A percentile compares a stretch with the other conserved stretches of the same genome.
phyloP scores from a whole-genome alignment of 2,888 invertebrate genomes.

The Autographa gamma region DNA sequence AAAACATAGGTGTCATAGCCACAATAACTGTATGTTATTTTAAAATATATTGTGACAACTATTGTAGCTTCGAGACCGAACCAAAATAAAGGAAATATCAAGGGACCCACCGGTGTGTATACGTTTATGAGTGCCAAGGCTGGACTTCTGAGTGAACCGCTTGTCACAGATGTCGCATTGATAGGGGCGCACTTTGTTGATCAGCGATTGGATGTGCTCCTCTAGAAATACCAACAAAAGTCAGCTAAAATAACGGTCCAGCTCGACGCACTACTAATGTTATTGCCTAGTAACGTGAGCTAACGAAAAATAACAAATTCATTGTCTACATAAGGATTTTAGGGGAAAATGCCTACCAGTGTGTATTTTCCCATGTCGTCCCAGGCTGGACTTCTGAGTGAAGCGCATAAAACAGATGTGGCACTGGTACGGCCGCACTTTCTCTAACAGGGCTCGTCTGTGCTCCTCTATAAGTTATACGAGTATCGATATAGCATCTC shows the following conservation, averaged over 20 bases:
- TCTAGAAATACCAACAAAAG: slow-evolving; percentile 89
- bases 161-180: slow-evolving; percentile 94
- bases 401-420: slow-evolving; percentile 92
- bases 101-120: slow-evolving; percentile 92
- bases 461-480: slow-evolving; percentile 89
- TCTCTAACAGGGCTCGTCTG: slow-evolving; percentile 90
- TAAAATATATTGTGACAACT: slow-evolving; percentile 28
- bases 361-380: slow-evolving; percentile 92
- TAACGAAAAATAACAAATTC: slow-evolving; percentile 80
- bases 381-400: slow-evolving; percentile 93
- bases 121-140: slow-evolving; percentile 94
- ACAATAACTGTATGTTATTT: slow-evolving; percentile 64
- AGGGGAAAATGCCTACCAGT: slow-evolving; percentile 90
- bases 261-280: slow-evolving; percentile 74
- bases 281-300: slow-evolving; percentile 83
- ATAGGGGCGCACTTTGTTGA: slow-evolving; percentile 90
- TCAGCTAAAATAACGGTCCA: slow-evolving; percentile 84
- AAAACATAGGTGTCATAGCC: slow-evolving; percentile 86
- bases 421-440: slow-evolving; percentile 92
- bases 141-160: slow-evolving; percentile 95
- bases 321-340: slow-evolving; percentile 87
- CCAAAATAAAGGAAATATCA: slow-evolving; percentile 83
- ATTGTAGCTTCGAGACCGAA: slow-evolving; percentile 86
- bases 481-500: slow-evolving; percentile 86
- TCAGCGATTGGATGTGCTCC: slow-evolving; percentile 90